Base-by-base conservation (phyloP, 2,797 vertebrate genomes). In the Netta rufina region DNA sequence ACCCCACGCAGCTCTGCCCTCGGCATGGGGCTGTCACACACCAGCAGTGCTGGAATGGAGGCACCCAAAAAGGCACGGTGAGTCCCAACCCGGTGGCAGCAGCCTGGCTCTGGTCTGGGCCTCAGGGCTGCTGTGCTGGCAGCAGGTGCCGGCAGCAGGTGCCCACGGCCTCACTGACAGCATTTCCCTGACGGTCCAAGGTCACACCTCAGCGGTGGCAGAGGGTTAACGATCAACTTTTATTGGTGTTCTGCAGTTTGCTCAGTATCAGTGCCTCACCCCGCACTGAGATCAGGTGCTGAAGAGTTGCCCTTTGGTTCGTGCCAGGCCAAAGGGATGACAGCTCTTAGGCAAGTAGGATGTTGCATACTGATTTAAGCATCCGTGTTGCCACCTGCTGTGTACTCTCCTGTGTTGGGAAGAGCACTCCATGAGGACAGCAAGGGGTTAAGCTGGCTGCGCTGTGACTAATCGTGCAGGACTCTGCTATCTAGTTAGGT, bases 201-300 rank as follows among this genome's bases (percentile, higher is more conserved):
- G 92, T 95, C 65, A 58, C 13, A 2, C 49, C 45, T 70, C 0
- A 0, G 78, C 22, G 27, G 49, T 65, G 19, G 58, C 45, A 43
- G 64, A 71, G 51, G 53, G 86, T 96, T 94, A 95, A 95, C 92
- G 24, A 94, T 94, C 94, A 96, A 94, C 94, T 93, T 93, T 91
- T 95, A 96, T 84, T 79, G 74, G 64, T 1, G 0, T 67, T 62
- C 51, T 72, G 87, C 80, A 67, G 39, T 85, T 91, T 94, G 91
- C 73, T 53, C 72, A 47, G 53, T 21, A 6, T 9, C 22, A 25
- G 83, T 30, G 53, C 60, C 90, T 77, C 4, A 2, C 36, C 77
- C 67, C 41, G 54, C 1, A 0, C 79, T 1, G 58, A 19, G 57
- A 21, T 22, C 70, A 32, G 84, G 53, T 53, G 43, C 75, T 11